Base-by-base conservation (phyloP, 2,797 vertebrate genomes). In the Lithobates pipiens region DNA sequence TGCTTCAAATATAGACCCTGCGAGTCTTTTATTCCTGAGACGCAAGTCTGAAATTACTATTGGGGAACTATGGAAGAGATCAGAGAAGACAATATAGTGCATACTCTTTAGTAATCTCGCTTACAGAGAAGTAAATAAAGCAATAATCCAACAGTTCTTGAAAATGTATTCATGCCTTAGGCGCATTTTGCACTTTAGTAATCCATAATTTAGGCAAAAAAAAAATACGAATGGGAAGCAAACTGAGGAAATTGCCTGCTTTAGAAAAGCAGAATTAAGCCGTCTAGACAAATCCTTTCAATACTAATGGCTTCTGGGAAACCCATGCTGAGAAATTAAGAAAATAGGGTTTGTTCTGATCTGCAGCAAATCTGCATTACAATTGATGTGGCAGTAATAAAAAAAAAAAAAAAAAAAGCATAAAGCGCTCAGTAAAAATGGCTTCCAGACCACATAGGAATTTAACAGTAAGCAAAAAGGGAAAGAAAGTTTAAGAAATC, bases 81-180 rank as follows among this genome's bases (percentile, higher is more conserved):
- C 39, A 39, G 39, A 39, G 39, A 9, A 39, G 39, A 39, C 39
- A 39, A 39, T 5, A n/a, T 10, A n/a, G 7, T 3, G 8, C 61
- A 15, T 21, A 10, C 61, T 65, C 61, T 25, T 25, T 25, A 25
- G 61, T n/a, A 65, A 65, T 25, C n/a, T n/a, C n/a, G 21, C 9
- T 25, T 65, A 65, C 7, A 65, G 23, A 65, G n/a, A n/a, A 18
- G 50, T 54, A 54, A 54, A 54, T 54, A 54, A 54, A 54, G 11
- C 21, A 65, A 23, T 25, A 65, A 39, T 73, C 71, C 21, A 21
- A 73, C 6, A 42, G 36, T 42, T 16, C 32, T 65, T 25, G 11
- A 75, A 75, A 50, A 16, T 50, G 23, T 44, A 75, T 75, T 75
- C 42, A 75, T 27, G 72, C 42, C 39, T 27, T n/a, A 75, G 42